Conservation (phyloP, 1,140 invertebrate genomes). For the Copidosoma floridanum region DNA sequence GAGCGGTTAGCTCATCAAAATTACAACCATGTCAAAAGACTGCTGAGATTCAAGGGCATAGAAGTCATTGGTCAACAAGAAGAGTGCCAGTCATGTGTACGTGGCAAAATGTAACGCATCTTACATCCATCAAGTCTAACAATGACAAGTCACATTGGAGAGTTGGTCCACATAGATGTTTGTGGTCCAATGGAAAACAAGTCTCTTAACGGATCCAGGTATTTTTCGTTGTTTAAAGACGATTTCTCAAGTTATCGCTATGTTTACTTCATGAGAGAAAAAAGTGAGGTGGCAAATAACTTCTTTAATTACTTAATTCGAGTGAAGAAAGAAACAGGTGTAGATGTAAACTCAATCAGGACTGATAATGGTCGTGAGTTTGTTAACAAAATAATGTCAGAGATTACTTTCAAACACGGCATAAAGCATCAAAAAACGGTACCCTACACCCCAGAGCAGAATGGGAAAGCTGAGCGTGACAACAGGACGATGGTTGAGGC, state of each 20-base stretch:
- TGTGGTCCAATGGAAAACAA: neutral
- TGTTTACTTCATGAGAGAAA: conserved; percentile 51
- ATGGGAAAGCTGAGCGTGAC: neutral
- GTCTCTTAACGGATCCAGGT: conserved; percentile 40
- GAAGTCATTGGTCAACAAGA: conserved; percentile 5
- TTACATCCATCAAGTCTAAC: conserved; percentile 45
- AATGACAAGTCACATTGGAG: conserved; percentile 43
- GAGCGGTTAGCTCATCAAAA: neutral
- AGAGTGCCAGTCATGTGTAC: conserved; percentile 45
- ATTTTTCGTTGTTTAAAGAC: conserved; percentile 54
- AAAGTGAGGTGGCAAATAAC: conserved; percentile 35
- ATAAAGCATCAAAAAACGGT: conserved; percentile 1
- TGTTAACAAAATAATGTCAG: neutral
- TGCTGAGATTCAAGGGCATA: neutral
- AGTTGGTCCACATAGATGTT: conserved; percentile 27
- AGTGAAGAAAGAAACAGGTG: neutral
- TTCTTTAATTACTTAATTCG: neutral
- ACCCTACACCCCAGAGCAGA: neutral
- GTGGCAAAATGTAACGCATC: conserved; percentile 40
- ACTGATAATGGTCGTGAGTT: conserved; percentile 5
- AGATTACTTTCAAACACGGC: neutral
- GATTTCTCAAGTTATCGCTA: conserved; percentile 42
- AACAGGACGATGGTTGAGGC: conserved; percentile 3
- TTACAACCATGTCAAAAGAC: neutral
- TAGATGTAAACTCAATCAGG: neutral